Evolutionary conservation across 2,888 invertebrate genomes (phyloP), one percentile per base, ranked within the genome.

Genomic region (Heliconius ismenius): DNA sequence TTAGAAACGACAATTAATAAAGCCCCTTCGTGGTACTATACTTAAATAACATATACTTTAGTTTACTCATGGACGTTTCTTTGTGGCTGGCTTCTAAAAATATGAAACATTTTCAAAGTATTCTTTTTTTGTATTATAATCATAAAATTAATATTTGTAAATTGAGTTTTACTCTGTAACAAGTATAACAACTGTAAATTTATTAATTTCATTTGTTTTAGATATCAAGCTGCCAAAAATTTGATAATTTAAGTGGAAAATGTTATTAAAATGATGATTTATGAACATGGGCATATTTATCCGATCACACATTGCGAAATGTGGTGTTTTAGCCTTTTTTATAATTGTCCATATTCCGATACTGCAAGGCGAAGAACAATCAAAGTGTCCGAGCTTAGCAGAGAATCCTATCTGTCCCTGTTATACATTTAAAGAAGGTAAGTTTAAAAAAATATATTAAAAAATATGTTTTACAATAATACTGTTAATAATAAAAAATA

Each of bases 381-480:
- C 92, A 39, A 89, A 96, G 87, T 97, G 97, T 89, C 97, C 97
- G 79, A 96, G 96, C 86, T 95, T 96, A 85, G 95, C 96, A 85
- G 96, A 96, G 84, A 97, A 96, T 90, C 97, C 97, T 64, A 96
- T 96, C 83, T 98, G 98, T 90, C 97, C 98, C 10, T 98, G 98
- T 92, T 98, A 98, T 95, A 97, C 97, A 90, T 97, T 98, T 91
- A 98, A 98, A 92, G 98, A 98, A 94, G 98, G 96, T 95, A 90
- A 87, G 82, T 80, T 73, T 73, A 24, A 39, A 32, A 69, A 36
- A 39, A 36, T 54, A 75, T 70, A 58, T 58, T 58, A 32, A 32
- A 32, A 32, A 1, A 0, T 6, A 49, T 49, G 6, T 18, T 1
- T 49, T 9, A 49, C 7, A 49, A 49, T 49, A 9, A 49, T 49